Evolutionary conservation across 2,888 invertebrate species (phyloP), one percentile per base, ranked within the genome.

Genomic region (Adela reaumurella): DNA sequence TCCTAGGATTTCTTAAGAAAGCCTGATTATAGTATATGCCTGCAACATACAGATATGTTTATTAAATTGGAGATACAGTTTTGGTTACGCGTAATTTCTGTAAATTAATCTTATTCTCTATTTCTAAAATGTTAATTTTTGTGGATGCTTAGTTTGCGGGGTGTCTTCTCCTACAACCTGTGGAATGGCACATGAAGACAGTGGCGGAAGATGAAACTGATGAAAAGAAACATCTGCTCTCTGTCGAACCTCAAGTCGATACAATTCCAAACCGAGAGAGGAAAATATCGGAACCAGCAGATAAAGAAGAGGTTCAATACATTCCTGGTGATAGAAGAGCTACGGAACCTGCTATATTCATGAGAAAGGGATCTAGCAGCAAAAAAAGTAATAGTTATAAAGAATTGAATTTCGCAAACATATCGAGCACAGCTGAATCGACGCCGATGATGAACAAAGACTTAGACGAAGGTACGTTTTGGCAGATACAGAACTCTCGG

Each of bases 91-190:
- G n/a, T n/a, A n/a, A n/a, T n/a, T n/a, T n/a, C n/a, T n/a, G n/a
- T n/a, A n/a, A n/a, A n/a, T n/a, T n/a, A n/a, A n/a, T n/a, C n/a
- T n/a, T n/a, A n/a, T n/a, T n/a, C n/a, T n/a, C n/a, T n/a, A n/a
- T n/a, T n/a, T n/a, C n/a, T n/a, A n/a, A n/a, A n/a, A n/a, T n/a
- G n/a, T n/a, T n/a, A n/a, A n/a, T n/a, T n/a, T n/a, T n/a, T n/a
- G n/a, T n/a, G n/a, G n/a, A n/a, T n/a, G n/a, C n/a, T 45, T 50
- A 84, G 84, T 69, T 84, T n/a, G 68, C 78, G 49, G 85, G 85
- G 2, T 81, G 81, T 1, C 57, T 81, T 48, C 60, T 84, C 2
- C 76, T 85, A 43, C 83, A 84, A 53, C 86, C 87, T 1, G 81
- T 86, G 0, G 63, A 81, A 61, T 70, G 79, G 73, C 83, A 84